Evolutionary conservation across 2,888 invertebrate species (phyloP).

Genomic region (Listrodromus nycthemerus): DNA sequence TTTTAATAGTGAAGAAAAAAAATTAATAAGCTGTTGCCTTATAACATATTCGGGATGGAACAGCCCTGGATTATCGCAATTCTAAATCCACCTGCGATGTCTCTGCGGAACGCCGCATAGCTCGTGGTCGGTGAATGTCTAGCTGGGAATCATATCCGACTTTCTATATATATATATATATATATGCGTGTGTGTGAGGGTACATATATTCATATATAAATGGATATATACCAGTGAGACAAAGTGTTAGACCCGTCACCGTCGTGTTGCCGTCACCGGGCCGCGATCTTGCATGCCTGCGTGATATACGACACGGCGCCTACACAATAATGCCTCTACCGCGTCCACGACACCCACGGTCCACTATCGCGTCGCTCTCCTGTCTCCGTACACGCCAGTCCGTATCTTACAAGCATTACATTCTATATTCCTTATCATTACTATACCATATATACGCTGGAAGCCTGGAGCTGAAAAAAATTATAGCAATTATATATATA

Average conservation of each 20-base stretch:
- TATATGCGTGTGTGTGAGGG: background rate
- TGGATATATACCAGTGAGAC: conserved; percentile 6
- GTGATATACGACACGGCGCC: conserved; percentile 63
- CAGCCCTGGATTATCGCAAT: background rate
- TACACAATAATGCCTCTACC: conserved; percentile 62
- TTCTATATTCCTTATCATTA: conserved; percentile 45
- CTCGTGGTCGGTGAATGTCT: conserved; percentile 50
- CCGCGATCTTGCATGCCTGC: conserved; percentile 45
- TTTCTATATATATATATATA: background rate
- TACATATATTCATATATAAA: conserved; percentile 7
- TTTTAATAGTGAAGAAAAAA: too few relatives aligned
- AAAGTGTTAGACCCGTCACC: conserved; percentile 49
- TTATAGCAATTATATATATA: too few relatives aligned
- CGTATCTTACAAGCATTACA: conserved; percentile 4
- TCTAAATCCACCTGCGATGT: conserved; percentile 64
- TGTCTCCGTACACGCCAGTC: conserved; percentile 27
- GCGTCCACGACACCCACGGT: conserved; percentile 59
- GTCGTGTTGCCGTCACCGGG: conserved; percentile 43
- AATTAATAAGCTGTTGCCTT: background rate
- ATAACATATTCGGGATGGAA: conserved; percentile 26
- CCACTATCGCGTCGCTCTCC: conserved; percentile 49
- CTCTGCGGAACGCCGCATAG: conserved; percentile 14
- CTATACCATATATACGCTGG: conserved; percentile 44
- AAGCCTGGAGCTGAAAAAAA: conserved; percentile 24
- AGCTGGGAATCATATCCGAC: conserved; percentile 36